Evolutionary conservation across 23 tunicate genomes (phyloP), one percentile per base, ranked within the genome.

Genomic region (Trididemnum miniatum): DNA sequence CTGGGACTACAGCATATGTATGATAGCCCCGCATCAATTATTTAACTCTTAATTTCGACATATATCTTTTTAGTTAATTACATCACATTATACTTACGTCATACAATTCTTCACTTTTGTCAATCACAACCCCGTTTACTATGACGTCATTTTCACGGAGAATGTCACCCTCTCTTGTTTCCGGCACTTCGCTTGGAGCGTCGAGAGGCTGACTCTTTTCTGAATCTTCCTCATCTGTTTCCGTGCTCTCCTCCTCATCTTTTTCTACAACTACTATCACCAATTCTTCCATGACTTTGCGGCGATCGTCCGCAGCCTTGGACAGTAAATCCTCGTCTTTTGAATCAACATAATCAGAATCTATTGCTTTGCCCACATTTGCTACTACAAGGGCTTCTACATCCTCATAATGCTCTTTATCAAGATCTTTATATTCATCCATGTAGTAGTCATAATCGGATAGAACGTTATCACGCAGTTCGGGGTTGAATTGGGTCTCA

Each of bases 91-190:
- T n/a, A n/a, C 67, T 62, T 44, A 31, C 80, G 3, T 51, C 80
- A 1, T 52, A 28, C 34, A 93, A 84, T 50, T 93, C 98, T 23
- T 93, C 98, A 65, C 93, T 88, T 65, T 83, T 76, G 80, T 91
- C 97, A 36, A 91, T 86, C 29, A 91, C 81, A 25, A 91, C 34
- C 2, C 87, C 62, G 31, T 83, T 86, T 33, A 85, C 72, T 60
- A 91, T 65, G 54, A 86, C 87, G 77, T 91, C 97, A 77, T 86
- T 91, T 32, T 91, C 97, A 34, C 97, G 83, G 24, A 91, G 82
- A 50, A 87, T 86, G 51, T 87, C 92, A 15, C 76, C 85, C 34
- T 89, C 89, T 31, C 79, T 87, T 34, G 79, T 79, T 35, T 85
- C 88, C 20, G 83, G 86, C 2, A 35, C 72, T 71, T 89, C 91